Evolutionary conservation across 2,113 vertebrate genomes (phyloP), one percentile per base, ranked within the genome.

Genomic region (Oreochromis aureus): DNA sequence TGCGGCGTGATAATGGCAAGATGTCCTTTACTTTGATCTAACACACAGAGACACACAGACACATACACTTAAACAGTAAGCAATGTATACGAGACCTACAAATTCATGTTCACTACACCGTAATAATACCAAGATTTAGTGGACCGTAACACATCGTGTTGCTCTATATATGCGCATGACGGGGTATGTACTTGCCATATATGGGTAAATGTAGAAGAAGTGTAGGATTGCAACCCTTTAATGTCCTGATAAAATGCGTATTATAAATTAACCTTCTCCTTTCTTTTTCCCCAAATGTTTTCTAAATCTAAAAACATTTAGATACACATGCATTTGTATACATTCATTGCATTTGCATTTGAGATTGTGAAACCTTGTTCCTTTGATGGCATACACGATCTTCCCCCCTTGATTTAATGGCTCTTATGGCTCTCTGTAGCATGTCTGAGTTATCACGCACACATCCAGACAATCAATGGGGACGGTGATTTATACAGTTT

Each of bases 1-100:
- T 82, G 90, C 82, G 89, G 87, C 87, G 89, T 89, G 73, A 91
- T 89, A 85, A 92, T 76, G 81, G 51, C 82, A 92, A 87, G 61
- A 87, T 93, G 92, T 92, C 87, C 66, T 80, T 32, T 86, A 86
- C n/a, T 82, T 16, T 36, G 24, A 19, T 76, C 61, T 58, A 15
- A 83, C 63, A 44, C 44, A 78, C 30, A 51, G 30, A 79, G 27
- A 73, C 69, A 83, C 83, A 44, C 71, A 79, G 61, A 71, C 85
- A 69, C 48, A 12, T 15, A 58, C 41, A 55, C 30, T 18, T 66
- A 16, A 36, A 69, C 41, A 39, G 48, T 19, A 66, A 30, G 6
- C 27, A 54, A 58, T 41, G 51, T 61, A 54, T 36, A 44, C 32
- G 55, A 13, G 53, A 71, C 22, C 12, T 16, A 69, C 44, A 78